These are phyloP conservation scores for Anomalospiza imberbis DNA, from an alignment of 2,797 vertebrate species.

Conservation along the genomic window DNA sequence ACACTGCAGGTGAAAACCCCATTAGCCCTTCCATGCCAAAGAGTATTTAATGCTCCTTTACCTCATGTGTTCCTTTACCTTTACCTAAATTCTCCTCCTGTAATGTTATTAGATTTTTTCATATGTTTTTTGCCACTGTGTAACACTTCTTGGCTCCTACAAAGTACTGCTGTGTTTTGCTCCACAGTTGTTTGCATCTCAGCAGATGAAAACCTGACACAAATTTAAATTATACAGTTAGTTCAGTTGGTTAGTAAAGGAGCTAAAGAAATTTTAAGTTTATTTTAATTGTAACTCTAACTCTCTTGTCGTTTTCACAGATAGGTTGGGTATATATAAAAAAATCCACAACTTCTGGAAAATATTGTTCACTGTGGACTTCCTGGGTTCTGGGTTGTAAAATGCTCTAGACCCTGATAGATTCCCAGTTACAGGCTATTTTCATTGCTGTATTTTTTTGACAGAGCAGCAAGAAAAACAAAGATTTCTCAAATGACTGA, in stretches of 20 bases:
- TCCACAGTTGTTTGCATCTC: not conserved
- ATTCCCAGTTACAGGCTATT: not conserved
- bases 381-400: not conserved
- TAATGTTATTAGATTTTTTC: constrained; percentile 20
- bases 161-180: not conserved
- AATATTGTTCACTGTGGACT: not conserved
- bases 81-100: not conserved
- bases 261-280: not conserved
- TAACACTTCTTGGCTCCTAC: not conserved
- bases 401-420: not conserved
- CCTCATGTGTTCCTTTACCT: not conserved
- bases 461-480: not conserved
- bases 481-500: not conserved
- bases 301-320: not conserved
- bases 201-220: not conserved
- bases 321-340: not conserved
- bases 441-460: not conserved
- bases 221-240: not conserved
- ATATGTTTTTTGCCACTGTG: not conserved
- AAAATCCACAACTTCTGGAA: not conserved
- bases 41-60: not conserved
- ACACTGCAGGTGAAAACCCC: not conserved
- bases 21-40: not conserved
- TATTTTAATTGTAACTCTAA: not conserved
- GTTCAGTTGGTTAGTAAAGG: not conserved